Evolutionary conservation across 1,140 invertebrate genomes (phyloP), one percentile per base, ranked within the genome.

Genomic region (Melipona quadrifasciata): DNA sequence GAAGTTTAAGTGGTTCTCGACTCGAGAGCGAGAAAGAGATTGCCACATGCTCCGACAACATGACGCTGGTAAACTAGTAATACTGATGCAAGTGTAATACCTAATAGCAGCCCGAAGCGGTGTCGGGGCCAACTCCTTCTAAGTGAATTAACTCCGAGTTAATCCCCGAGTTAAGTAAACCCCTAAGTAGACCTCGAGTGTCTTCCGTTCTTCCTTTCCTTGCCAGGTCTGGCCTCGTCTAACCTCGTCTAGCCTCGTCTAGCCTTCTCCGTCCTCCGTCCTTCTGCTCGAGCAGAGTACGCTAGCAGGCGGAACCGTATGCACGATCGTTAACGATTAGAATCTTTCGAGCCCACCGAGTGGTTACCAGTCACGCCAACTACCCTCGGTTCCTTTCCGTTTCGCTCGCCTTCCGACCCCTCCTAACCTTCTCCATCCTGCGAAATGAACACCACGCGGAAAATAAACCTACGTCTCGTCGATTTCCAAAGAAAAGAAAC

Each of bases 91-190:
- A 93, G 91, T 89, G 91, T 93, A 92, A 93, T 94, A 93, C 92
- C 80, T 93, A 93, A 94, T 94, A 94, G 93, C 90, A 92, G 93
- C 93, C 91, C 87, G 89, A 83, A 92, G 93, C 93, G 85, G 91
- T 91, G 90, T 87, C 90, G 85, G 89, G 90, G 89, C 90, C 90
- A 92, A 93, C 92, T 93, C 91, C 91, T 92, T 91, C 91, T 93
- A 94, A 94, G 90, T 92, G 91, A 94, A 93, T 94, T 94, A 94
- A 93, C 91, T 92, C 91, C 90, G 90, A 93, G 93, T 93, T 94
- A 93, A 94, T 93, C 91, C 91, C 91, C 83, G 90, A 94, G 93
- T 94, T 93, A 92, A 94, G 93, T 90, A 93, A 91, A 93, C 93
- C 92, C 90, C 91, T 92, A 91, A 94, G 92, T 91, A 92, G 91